A percentile compares a stretch with the other conserved stretches of the same genome.
Conservation (phyloP, 2,888 invertebrate species). For the Cordilura impudica region DNA sequence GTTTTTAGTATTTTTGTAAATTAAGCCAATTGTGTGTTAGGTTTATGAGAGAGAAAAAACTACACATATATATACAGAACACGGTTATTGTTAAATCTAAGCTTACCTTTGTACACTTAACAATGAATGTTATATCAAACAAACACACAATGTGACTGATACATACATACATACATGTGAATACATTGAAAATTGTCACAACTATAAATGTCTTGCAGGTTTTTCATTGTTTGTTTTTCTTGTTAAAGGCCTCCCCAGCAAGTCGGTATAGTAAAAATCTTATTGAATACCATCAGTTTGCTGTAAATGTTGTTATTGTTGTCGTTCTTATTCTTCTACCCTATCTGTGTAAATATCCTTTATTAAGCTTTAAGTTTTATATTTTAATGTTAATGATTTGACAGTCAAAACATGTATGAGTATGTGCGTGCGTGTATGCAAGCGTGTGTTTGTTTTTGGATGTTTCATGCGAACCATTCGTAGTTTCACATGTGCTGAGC, state of each 20-base stretch:
- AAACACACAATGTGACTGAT: background rate
- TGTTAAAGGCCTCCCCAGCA: background rate
- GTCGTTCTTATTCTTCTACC: background rate
- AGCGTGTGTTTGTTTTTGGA: background rate
- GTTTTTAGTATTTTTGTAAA: background rate
- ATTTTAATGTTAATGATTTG: slow-evolving; percentile 6
- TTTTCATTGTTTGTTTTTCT: background rate
- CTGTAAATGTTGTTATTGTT: no score
- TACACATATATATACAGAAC: no score
- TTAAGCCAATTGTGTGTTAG: background rate
- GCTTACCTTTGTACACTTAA: slow-evolving; percentile 26
- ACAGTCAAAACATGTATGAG: background rate
- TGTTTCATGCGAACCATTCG: background rate
- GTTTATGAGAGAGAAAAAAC: no score
- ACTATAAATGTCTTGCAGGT: slow-evolving; percentile 5
- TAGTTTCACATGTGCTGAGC: background rate
- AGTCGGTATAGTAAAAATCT: no score
- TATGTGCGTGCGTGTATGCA: background rate
- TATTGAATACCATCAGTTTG: background rate
- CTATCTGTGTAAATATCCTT: background rate
- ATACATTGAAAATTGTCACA: slow-evolving; percentile 4
- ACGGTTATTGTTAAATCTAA: slow-evolving; percentile 14
- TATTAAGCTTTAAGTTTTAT: slow-evolving; percentile 14
- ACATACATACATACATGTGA: background rate
- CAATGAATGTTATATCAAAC: slow-evolving; percentile 18